These are phyloP conservation scores for Monodelphis domestica DNA, from an alignment of 2,797 vertebrate genomes.

Conservation along the genomic window DNA sequence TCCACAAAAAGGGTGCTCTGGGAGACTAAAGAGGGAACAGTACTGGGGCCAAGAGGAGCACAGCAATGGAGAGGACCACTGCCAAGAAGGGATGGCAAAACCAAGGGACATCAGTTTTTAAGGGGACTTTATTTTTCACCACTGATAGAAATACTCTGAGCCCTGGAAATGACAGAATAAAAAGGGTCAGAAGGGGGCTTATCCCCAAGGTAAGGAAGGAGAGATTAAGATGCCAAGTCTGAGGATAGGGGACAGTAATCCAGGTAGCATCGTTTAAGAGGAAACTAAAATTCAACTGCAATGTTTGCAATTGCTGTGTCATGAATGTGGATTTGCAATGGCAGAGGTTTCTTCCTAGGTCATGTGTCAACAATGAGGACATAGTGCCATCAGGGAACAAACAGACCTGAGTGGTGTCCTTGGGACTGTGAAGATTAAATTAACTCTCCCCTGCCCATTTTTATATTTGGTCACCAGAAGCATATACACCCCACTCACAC, in stretches of 20 bases:
- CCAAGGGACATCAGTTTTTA: no score
- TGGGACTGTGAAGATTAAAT: no score
- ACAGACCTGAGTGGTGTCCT: neutral
- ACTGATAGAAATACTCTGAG: neutral
- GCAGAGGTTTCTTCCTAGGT: neutral
- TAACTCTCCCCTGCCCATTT: no score
- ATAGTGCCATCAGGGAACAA: slow-evolving; percentile 7
- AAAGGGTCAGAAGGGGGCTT: neutral
- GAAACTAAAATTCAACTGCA: neutral
- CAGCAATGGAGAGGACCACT: neutral
- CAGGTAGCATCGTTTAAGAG: neutral
- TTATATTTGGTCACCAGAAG: no score
- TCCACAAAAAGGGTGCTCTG: neutral
- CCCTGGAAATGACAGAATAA: neutral
- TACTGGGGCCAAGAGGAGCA: neutral
- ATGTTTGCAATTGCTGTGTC: neutral
- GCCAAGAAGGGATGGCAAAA: neutral
- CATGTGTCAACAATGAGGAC: slow-evolving; percentile 5
- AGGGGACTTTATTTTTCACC: no score
- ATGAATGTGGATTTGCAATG: neutral
- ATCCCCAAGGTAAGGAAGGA: neutral
- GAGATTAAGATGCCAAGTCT: neutral
- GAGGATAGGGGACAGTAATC: neutral
- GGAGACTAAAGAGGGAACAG: neutral
- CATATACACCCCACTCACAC: no score